These are phyloP conservation scores for Antedon mediterranea DNA, from an alignment of 53 echinoderm and acorn worm species.

Conservation along the genomic window DNA sequence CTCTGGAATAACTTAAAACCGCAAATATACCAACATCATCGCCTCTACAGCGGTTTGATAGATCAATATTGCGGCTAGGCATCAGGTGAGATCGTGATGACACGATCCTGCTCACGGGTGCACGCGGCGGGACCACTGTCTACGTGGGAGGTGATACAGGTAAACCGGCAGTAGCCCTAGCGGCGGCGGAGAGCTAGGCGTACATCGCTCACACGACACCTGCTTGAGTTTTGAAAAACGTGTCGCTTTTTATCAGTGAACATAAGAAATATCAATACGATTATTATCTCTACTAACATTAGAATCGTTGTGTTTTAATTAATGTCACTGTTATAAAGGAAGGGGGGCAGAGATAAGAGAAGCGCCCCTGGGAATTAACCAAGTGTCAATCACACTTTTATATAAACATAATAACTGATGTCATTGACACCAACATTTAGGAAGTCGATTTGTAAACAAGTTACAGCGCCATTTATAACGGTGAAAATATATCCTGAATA, in stretches of 20 bases:
- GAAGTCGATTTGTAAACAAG: background rate
- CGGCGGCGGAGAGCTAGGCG: background rate
- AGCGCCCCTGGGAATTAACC: background rate
- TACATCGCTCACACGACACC: background rate
- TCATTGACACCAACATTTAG: background rate
- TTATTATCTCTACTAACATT: background rate
- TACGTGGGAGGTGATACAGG: background rate
- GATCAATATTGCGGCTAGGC: background rate
- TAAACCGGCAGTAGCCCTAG: background rate
- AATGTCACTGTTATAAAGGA: background rate
- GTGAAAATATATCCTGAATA: too few species aligned
- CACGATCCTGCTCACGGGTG: background rate
- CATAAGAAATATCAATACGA: background rate
- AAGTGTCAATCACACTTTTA: background rate
- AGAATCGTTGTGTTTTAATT: background rate
- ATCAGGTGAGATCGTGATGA: background rate
- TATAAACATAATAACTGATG: background rate
- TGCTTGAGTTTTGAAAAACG: background rate
- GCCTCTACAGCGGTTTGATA: background rate
- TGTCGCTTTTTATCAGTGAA: background rate
- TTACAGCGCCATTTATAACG: too few species aligned
- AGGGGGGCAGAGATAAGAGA: background rate
- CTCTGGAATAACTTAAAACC: too few species aligned
- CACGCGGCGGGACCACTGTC: background rate
- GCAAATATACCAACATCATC: background rate